These are phyloP conservation scores for Polydrusus cervinus DNA, from an alignment of 2,888 invertebrate species.

Conservation along the genomic window DNA sequence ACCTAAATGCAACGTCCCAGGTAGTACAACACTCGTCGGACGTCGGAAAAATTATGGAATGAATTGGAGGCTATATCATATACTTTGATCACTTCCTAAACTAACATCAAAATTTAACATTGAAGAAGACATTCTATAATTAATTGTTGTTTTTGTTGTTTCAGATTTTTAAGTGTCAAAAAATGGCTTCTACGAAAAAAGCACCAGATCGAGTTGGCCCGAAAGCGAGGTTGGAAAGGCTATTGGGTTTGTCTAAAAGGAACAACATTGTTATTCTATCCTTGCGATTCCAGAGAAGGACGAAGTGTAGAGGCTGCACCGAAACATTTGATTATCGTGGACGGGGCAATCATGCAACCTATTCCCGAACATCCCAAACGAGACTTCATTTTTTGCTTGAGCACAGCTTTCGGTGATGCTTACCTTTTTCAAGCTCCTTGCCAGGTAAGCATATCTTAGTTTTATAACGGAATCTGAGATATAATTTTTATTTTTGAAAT, in stretches of 20 bases:
- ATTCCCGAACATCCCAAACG: conserved; percentile 99
- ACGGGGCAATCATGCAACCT: conserved; percentile 98
- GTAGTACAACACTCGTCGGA: too few species aligned
- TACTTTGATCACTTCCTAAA: too few species aligned
- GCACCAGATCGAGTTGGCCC: conserved; percentile 96
- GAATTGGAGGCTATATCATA: too few species aligned
- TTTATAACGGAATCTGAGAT: too few species aligned
- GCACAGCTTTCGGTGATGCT: conserved; percentile 98
- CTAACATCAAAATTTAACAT: too few species aligned
- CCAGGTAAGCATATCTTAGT: conserved; percentile 76
- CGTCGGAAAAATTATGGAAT: too few species aligned
- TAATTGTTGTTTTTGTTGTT: conserved; percentile 52
- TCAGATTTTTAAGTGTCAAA: conserved; percentile 96
- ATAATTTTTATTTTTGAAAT: too few species aligned
- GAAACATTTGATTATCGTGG: conserved; percentile 95
- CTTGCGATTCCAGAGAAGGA: conserved; percentile 93
- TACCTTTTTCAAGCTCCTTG: conserved; percentile 96
- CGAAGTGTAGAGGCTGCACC: conserved; percentile 94
- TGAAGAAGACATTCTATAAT: too few species aligned
- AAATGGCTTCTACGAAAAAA: conserved; percentile 98
- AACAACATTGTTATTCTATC: conserved; percentile 95
- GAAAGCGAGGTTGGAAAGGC: conserved; percentile 97
- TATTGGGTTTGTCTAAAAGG: conserved; percentile 99
- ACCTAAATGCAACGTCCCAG: too few species aligned
- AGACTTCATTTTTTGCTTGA: conserved; percentile 98